phyloP scores from a whole-genome alignment of 2,888 invertebrate genomes.

The Himalopsyche japonica region DNA sequence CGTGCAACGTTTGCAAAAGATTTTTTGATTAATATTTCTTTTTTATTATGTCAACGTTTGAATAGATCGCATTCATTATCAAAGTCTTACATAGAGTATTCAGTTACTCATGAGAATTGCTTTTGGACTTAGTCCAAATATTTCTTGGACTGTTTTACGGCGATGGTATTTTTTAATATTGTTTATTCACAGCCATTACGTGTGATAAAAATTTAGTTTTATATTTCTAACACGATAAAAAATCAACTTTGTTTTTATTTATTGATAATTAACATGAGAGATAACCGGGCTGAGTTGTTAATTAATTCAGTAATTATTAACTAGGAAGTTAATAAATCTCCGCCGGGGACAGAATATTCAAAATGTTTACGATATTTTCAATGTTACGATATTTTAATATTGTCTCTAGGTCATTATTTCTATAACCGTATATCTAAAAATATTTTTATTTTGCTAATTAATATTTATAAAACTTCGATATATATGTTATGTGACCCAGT shows the following conservation, averaged over 20 bases:
- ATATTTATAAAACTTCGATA: too few species aligned
- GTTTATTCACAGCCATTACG: not conserved
- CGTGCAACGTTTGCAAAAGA: not conserved
- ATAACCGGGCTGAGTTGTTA: too few species aligned
- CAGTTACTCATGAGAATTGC: not conserved
- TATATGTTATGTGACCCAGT: too few species aligned
- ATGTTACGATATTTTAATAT: too few species aligned
- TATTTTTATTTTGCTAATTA: too few species aligned
- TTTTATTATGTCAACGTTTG: not conserved
- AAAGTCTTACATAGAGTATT: not conserved
- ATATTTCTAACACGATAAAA: not conserved
- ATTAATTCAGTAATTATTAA: too few species aligned
- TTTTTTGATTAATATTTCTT: not conserved
- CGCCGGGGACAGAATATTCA: too few species aligned
- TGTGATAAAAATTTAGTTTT: not conserved
- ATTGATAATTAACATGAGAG: too few species aligned
- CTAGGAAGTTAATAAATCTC: too few species aligned
- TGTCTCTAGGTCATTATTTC: too few species aligned
- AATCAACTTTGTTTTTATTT: not conserved
- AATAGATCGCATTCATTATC: not conserved
- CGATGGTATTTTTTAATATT: not conserved
- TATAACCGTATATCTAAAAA: too few species aligned
- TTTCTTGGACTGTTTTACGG: not conserved
- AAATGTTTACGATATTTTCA: too few species aligned
- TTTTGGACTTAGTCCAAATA: not conserved